A percentile compares a stretch with the other conserved stretches of the same genome.
These are phyloP conservation scores for Phorcus lineatus DNA, from an alignment of 2,888 invertebrate genomes.

Conservation along the genomic window DNA sequence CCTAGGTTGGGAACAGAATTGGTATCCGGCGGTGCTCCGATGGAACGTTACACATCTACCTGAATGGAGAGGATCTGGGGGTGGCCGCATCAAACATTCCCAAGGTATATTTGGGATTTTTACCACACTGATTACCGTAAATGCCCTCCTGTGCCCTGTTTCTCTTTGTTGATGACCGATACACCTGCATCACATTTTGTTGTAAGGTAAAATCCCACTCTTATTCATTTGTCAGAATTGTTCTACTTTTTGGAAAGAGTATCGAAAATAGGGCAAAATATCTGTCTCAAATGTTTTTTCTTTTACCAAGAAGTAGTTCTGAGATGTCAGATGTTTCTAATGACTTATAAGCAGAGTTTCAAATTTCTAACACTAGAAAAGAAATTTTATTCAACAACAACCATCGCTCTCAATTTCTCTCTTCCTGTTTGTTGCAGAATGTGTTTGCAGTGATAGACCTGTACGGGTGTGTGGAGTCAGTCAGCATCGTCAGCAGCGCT, in stretches of 20 bases:
- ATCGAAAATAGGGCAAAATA: too few relatives aligned
- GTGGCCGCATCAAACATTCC: conserved; percentile 85
- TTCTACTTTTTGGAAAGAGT: too few relatives aligned
- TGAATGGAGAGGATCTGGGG: conserved; percentile 73
- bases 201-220: too few relatives aligned
- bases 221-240: too few relatives aligned
- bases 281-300: too few relatives aligned
- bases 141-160: background rate
- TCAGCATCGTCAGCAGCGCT: conserved; percentile 81
- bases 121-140: background rate
- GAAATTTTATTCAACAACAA: too few relatives aligned
- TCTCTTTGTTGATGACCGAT: background rate
- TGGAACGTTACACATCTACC: conserved; percentile 79
- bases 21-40: conserved; percentile 92
- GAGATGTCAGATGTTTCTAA: too few relatives aligned
- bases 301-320: too few relatives aligned
- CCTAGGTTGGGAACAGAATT: conserved; percentile 84
- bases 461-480: conserved; percentile 85
- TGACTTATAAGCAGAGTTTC: too few relatives aligned
- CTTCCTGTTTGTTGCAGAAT: conserved; percentile 74
- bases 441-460: conserved; percentile 90
- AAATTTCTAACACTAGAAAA: too few relatives aligned
- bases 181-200: background rate
- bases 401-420: too few relatives aligned
- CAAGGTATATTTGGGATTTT: conserved; percentile 78